phyloP scores from a whole-genome alignment of 2,888 invertebrate genomes.

The Cylloceria caligata region DNA sequence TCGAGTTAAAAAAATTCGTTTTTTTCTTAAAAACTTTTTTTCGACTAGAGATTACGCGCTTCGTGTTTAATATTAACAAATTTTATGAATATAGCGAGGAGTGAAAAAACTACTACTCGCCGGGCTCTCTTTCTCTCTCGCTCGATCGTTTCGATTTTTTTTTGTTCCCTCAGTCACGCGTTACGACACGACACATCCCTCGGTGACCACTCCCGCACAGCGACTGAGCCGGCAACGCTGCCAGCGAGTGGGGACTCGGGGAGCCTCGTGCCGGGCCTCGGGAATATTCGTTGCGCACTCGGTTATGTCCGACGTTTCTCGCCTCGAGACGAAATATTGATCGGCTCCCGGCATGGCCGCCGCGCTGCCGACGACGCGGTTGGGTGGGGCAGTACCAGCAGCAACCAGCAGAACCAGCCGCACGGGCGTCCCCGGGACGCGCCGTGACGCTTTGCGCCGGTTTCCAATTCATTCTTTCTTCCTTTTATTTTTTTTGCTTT shows the following conservation, averaged over 20 bases:
- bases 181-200: conserved; percentile 83
- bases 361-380: conserved; percentile 61
- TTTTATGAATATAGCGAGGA: conserved; percentile 42
- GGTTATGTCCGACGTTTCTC: conserved; percentile 70
- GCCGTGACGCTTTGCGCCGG: conserved; percentile 63
- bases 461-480: conserved; percentile 58
- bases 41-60: conserved; percentile 59
- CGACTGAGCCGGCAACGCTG: conserved; percentile 83
- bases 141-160: conserved; percentile 60
- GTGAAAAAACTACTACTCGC: conserved; percentile 69
- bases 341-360: conserved; percentile 79
- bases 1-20: too few species aligned
- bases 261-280: conserved; percentile 80
- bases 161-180: conserved; percentile 80
- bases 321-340: conserved; percentile 85
- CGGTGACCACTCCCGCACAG: conserved; percentile 84
- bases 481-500: conserved; percentile 23
- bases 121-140: conserved; percentile 52
- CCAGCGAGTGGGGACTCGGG: conserved; percentile 77
- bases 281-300: conserved; percentile 76
- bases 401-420: conserved; percentile 52
- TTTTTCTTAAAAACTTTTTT: conserved; percentile 31
- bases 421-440: conserved; percentile 69
- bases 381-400: conserved; percentile 70
- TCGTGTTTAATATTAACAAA: conserved; percentile 22